A percentile compares a stretch with the other conserved stretches of the same genome.
These are phyloP conservation scores for Petroica traversi DNA, from an alignment of 2,113 vertebrate species.

Conservation along the genomic window DNA sequence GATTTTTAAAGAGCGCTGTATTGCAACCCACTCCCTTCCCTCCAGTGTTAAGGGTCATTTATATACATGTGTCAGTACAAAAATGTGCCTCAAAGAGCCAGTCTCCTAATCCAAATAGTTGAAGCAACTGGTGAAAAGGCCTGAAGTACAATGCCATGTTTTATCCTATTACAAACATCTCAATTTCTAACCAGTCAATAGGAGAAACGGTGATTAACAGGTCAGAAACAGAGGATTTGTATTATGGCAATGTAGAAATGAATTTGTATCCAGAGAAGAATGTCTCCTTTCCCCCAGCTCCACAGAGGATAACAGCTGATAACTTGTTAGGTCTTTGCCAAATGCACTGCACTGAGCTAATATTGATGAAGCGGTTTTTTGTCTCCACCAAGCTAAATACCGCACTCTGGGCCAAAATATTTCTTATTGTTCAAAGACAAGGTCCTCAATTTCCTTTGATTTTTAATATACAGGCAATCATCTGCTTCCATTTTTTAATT, in stretches of 20 bases:
- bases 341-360: not conserved
- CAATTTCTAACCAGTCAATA: not conserved
- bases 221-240: not conserved
- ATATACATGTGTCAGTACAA: conserved; percentile 23
- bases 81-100: not conserved
- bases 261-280: not conserved
- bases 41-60: conserved; percentile 45
- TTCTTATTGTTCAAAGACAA: conserved; percentile 21
- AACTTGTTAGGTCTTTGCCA: not conserved
- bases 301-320: not conserved
- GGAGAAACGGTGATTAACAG: not conserved
- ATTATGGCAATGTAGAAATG: not conserved
- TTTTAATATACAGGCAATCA: conserved; percentile 21
- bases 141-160: conserved; percentile 5
- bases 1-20: not conserved
- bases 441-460: conserved; percentile 38
- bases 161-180: not conserved
- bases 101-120: not conserved
- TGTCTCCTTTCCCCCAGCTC: not conserved
- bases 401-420: conserved; percentile 33
- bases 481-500: conserved; percentile 53
- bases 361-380: conserved; percentile 40
- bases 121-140: conserved; percentile 46
- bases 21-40: conserved; percentile 16
- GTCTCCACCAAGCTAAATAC: conserved; percentile 26